These are phyloP conservation scores for Amphiprion clarkii DNA, from an alignment of 2,797 vertebrate genomes.

Conservation along the genomic window DNA sequence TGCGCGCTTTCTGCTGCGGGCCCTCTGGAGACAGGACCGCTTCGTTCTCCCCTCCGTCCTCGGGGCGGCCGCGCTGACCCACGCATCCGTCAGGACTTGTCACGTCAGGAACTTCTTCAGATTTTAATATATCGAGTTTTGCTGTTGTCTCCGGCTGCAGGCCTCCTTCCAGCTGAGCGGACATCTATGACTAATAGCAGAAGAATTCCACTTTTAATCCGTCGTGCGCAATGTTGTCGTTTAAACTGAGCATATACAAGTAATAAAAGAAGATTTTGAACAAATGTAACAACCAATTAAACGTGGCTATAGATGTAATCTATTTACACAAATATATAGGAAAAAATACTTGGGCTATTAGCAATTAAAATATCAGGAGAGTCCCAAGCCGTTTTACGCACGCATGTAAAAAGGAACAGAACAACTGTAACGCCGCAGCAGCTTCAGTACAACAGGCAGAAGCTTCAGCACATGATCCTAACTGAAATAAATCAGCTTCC, in stretches of 20 bases:
- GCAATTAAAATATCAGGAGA: not conserved
- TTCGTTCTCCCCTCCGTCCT: slow-evolving; percentile 33
- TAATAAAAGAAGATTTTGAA: not conserved
- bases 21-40: slow-evolving; percentile 37
- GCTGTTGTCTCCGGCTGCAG: slow-evolving; percentile 67
- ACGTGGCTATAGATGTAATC: not conserved
- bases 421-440: slow-evolving; percentile 6
- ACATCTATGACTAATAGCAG: slow-evolving; percentile 77
- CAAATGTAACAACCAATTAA: not conserved
- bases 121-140: slow-evolving; percentile 55
- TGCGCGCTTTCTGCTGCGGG: slow-evolving; percentile 61
- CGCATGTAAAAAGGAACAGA: not conserved
- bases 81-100: slow-evolving; percentile 76
- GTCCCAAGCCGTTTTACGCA: slow-evolving; percentile 29
- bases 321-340: not conserved
- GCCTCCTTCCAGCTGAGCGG: slow-evolving; percentile 71
- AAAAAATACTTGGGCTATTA: not conserved
- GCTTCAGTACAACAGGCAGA: not conserved
- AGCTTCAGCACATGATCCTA: not conserved
- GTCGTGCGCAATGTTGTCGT: slow-evolving; percentile 1
- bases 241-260: slow-evolving; percentile 23
- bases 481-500: not conserved
- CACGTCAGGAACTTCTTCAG: slow-evolving; percentile 74
- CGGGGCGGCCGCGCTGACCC: slow-evolving; percentile 33
- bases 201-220: slow-evolving; percentile 37